Conservation (phyloP, 2,113 vertebrate genomes). For the Hippocampus abdominalis region DNA sequence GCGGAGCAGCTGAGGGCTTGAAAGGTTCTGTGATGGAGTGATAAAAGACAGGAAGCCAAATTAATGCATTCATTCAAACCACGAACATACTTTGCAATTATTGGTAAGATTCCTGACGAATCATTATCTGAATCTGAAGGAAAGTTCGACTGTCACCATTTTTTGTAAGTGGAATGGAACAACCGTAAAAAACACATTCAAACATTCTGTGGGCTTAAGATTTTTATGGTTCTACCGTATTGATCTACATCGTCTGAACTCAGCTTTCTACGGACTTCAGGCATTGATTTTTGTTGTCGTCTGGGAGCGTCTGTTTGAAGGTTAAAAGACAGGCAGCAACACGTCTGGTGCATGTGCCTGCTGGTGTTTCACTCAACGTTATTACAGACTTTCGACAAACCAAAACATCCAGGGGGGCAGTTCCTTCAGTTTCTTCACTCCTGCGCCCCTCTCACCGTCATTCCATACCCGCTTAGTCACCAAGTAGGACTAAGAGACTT, state of each 20-base stretch:
- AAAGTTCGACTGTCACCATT: background rate
- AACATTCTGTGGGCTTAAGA: background rate
- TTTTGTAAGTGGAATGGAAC: too few species aligned
- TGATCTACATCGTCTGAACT: background rate
- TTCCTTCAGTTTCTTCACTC: background rate
- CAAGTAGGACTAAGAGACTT: background rate
- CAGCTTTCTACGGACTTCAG: background rate
- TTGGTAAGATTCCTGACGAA: background rate
- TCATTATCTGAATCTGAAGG: too few species aligned
- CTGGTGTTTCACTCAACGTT: constrained; percentile 39
- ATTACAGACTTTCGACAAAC: constrained; percentile 45
- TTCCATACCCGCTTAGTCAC: constrained; percentile 47
- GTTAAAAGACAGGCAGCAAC: constrained; percentile 35
- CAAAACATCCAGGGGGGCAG: constrained; percentile 13
- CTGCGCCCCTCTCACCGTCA: constrained; percentile 3
- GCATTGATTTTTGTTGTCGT: background rate
- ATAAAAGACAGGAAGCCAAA: background rate
- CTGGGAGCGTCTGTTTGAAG: background rate
- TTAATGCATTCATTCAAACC: background rate
- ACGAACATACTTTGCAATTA: background rate
- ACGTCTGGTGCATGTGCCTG: constrained; percentile 34
- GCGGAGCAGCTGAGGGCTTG: constrained; percentile 47
- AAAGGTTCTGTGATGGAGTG: constrained; percentile 21
- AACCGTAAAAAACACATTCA: too few species aligned
- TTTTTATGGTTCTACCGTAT: background rate